Evolutionary conservation across 2,797 vertebrate genomes (phyloP), one percentile per base, ranked within the genome.

Genomic region (Lutjanus argentimaculatus): DNA sequence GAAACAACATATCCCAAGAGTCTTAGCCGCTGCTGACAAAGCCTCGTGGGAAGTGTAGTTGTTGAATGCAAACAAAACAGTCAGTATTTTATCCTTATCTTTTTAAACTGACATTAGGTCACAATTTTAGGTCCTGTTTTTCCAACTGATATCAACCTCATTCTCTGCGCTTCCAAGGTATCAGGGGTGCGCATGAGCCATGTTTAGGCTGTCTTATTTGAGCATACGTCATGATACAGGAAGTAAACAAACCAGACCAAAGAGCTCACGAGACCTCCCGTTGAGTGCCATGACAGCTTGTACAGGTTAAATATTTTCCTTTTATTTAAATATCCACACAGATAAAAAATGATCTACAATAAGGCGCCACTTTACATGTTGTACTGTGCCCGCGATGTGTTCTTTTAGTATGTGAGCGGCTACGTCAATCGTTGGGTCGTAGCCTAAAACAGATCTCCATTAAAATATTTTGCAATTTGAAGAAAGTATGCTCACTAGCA

Each of bases 171-270:
- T n/a, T 42, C 14, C 4, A 57, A 8, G 74, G 25, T 36, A 62
- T 40, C 0, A 1, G 1, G 0, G 43, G 0, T 11, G 17, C 21
- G 11, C 4, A 0, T 17, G 19, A 21, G 42, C 7, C 7, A 1
- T 3, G 2, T 6, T 13, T 16, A 55, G 25, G 17, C 6, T n/a
- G 30, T 48, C 10, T 52, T 5, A 11, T 19, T 22, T 13, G 6
- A 25, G 17, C 40, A 0, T 25, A 85, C 90, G 83, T 93, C 90
- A 88, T 36, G 2, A 79, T 58, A 75, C 85, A 42, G 94, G 92
- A 95, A 95, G 93, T 91, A 94, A 91, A 93, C 87, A 87, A 79
- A 84, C 2, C 65, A 10, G 48, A 22, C 36, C 4, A 22, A 17
- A 51, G 16, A 8, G 63, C 67, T 82, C 79, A 66, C 36, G 65